Evolutionary conservation across 1,140 invertebrate species (phyloP).

Genomic region (Drosophila lacteicornis): DNA sequence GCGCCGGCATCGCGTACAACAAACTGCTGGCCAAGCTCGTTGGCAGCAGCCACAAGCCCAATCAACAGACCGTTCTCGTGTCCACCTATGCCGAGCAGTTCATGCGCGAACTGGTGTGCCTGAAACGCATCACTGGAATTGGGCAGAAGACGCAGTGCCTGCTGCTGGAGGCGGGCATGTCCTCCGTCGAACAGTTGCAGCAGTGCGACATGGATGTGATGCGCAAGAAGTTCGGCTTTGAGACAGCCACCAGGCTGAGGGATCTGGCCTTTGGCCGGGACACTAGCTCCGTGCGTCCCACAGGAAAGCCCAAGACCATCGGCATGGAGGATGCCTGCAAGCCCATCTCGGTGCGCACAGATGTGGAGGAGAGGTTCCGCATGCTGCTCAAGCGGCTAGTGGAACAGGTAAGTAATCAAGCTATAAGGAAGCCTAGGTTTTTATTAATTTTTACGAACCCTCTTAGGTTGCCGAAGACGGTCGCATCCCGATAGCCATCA

Average conservation of each 20-base stretch:
- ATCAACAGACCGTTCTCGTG: constrained; percentile 92
- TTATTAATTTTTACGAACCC: neutral
- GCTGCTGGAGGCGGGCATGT: constrained; percentile 88
- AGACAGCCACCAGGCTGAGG: constrained; percentile 89
- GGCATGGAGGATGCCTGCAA: constrained; percentile 91
- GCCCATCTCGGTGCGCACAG: constrained; percentile 88
- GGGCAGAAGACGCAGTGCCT: constrained; percentile 88
- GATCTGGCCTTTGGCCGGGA: constrained; percentile 90
- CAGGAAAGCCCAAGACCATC: constrained; percentile 89
- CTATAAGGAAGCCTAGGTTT: too few relatives aligned
- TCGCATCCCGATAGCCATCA: constrained; percentile 89
- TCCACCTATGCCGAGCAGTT: constrained; percentile 88
- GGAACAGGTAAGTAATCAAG: constrained; percentile 85
- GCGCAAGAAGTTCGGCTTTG: constrained; percentile 87
- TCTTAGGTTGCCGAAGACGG: constrained; percentile 89
- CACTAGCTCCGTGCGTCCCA: constrained; percentile 88
- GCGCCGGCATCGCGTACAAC: constrained; percentile 93
- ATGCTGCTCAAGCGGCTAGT: constrained; percentile 89
- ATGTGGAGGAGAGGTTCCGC: constrained; percentile 89
- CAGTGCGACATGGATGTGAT: constrained; percentile 87
- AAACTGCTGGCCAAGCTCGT: constrained; percentile 93
- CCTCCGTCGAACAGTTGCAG: constrained; percentile 89
- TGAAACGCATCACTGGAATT: constrained; percentile 90
- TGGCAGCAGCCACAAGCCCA: constrained; percentile 90
- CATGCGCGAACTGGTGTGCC: constrained; percentile 87